Percentiles rank a stretch among this genome's conserved stretches.
These are phyloP conservation scores for Embiotoca jacksoni DNA, from an alignment of 2,113 vertebrate genomes.

Conservation along the genomic window DNA sequence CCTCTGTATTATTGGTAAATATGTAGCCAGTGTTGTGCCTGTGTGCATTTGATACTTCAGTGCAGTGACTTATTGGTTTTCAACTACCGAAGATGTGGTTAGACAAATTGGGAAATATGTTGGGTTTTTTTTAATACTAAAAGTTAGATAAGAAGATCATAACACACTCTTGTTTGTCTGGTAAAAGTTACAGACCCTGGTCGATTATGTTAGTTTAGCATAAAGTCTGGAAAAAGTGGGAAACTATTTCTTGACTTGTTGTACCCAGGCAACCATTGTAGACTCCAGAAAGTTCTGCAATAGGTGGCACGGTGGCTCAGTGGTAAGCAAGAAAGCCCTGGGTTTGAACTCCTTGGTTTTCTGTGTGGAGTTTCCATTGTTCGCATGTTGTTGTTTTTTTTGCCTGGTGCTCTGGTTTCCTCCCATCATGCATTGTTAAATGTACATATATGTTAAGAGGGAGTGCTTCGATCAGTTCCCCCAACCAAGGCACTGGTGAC, in stretches of 20 bases:
- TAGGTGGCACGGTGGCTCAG: background rate
- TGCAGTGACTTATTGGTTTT: background rate
- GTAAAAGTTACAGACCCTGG: background rate
- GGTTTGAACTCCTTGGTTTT: too few species aligned
- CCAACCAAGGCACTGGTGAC: too few species aligned
- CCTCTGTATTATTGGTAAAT: slow-evolving; percentile 1
- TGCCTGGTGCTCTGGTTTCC: too few species aligned
- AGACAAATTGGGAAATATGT: slow-evolving; percentile 1
- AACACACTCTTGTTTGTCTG: background rate
- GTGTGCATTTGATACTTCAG: background rate
- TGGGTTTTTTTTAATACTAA: background rate
- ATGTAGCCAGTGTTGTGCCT: background rate
- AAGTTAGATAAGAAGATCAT: background rate
- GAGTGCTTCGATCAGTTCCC: too few species aligned
- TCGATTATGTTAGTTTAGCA: background rate
- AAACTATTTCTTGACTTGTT: background rate
- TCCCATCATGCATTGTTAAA: too few species aligned
- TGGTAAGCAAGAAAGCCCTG: too few species aligned
- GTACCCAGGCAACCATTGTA: slow-evolving; percentile 2
- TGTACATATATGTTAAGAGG: too few species aligned
- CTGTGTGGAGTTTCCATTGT: too few species aligned
- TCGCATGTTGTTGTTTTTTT: too few species aligned
- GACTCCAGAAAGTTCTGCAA: background rate
- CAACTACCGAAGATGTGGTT: background rate
- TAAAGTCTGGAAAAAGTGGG: background rate